Conservation (phyloP, 2,888 invertebrate genomes). For the Nomada ruficornis region DNA sequence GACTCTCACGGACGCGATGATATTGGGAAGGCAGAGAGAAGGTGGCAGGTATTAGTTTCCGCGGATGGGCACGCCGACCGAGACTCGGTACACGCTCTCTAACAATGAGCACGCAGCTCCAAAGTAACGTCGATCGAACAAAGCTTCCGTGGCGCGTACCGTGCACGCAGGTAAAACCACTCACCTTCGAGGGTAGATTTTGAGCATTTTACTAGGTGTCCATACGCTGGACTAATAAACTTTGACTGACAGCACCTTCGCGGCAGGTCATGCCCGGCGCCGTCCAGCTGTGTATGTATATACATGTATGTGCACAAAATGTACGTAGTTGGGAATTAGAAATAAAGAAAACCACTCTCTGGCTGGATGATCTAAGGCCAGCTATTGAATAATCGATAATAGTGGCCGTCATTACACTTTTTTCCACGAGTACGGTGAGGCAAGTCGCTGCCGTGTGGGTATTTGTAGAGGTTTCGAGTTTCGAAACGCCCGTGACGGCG, state of each 20-base stretch:
- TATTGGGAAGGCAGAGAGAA: conserved; percentile 35
- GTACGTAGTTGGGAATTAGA: not conserved
- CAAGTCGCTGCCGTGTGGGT: conserved; percentile 11
- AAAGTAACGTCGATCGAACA: too few relatives aligned
- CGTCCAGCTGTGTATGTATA: too few relatives aligned
- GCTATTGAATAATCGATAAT: conserved; percentile 25
- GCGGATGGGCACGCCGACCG: not conserved
- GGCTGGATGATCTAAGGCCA: not conserved
- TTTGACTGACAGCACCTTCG: conserved; percentile 23
- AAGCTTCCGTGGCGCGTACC: too few relatives aligned
- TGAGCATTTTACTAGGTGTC: conserved; percentile 14
- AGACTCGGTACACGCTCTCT: not conserved
- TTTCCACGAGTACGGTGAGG: not conserved
- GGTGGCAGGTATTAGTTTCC: not conserved
- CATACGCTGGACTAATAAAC: conserved; percentile 36
- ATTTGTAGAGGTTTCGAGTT: conserved; percentile 33
- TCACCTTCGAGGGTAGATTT: too few relatives aligned
- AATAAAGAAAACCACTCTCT: conserved; percentile 21
- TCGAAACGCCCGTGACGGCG: conserved; percentile 36
- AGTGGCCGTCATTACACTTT: not conserved
- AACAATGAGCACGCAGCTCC: too few relatives aligned
- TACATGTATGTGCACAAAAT: too few relatives aligned
- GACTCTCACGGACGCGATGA: conserved; percentile 16
- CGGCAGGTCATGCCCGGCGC: conserved; percentile 21
- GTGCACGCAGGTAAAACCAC: too few relatives aligned